Percentiles rank a stretch among this genome's conserved stretches.
Evolutionary conservation across 2,888 invertebrate species (phyloP).

Genomic region (Neuroscelio doddi): DNA sequence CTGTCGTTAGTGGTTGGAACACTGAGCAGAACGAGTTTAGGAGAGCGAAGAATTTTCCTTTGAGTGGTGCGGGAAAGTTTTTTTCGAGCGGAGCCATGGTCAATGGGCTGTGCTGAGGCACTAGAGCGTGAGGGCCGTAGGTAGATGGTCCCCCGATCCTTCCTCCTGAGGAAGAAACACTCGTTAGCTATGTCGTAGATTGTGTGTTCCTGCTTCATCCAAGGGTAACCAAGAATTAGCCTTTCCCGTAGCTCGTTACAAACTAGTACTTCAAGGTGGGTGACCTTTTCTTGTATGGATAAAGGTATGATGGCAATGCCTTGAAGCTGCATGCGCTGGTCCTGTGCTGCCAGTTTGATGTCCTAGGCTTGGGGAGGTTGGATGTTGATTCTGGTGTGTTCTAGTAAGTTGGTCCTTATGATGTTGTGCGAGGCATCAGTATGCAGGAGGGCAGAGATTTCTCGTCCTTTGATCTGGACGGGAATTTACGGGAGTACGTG

Average conservation of each 20-base stretch:
- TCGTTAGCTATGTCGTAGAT: slow-evolving; percentile 11
- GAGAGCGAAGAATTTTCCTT: not conserved
- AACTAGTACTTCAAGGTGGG: no score
- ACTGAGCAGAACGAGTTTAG: not conserved
- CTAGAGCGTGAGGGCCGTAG: not conserved
- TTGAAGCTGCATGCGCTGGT: slow-evolving; percentile 5
- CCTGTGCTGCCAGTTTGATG: no score
- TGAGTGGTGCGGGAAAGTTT: not conserved
- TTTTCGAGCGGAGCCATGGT: not conserved
- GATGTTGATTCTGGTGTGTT: no score
- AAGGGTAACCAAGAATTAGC: slow-evolving; percentile 21
- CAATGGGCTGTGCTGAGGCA: no score
- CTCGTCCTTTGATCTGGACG: not conserved
- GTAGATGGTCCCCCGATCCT: not conserved
- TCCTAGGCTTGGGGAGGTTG: not conserved
- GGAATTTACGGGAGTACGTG: not conserved
- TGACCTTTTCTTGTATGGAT: slow-evolving; percentile 5
- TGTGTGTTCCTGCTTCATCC: slow-evolving; percentile 7
- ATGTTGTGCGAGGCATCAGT: slow-evolving; percentile 24
- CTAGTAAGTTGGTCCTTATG: not conserved
- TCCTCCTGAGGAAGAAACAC: not conserved
- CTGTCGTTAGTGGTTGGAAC: not conserved
- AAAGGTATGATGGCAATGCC: not conserved
- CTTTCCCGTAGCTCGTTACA: slow-evolving; percentile 5
- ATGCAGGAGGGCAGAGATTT: slow-evolving; percentile 23